A percentile compares a stretch with the other conserved stretches of the same genome.
Conservation (phyloP, 35 echinoderm and acorn worm genomes). For the Anneissia japonica region DNA sequence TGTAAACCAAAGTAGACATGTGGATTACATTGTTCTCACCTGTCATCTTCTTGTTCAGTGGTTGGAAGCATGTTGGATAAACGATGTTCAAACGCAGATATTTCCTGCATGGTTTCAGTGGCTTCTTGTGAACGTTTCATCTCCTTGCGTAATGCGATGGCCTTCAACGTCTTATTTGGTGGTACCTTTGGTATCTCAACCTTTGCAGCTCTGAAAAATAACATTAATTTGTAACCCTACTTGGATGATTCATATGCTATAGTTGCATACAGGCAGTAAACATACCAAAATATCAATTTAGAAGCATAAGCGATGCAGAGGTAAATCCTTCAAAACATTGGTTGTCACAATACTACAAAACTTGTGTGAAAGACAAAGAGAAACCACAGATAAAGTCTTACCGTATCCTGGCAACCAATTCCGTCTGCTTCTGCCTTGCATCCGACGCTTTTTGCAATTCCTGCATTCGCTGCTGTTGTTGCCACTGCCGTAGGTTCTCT, state of each 20-base stretch:
- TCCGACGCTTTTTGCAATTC: slow-evolving; percentile 81
- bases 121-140: slow-evolving; percentile 67
- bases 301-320: too few relatives aligned
- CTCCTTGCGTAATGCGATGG: slow-evolving; percentile 66
- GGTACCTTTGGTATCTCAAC: slow-evolving; percentile 83
- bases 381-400: too few relatives aligned
- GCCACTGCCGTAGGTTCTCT: slow-evolving; percentile 67
- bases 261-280: not conserved
- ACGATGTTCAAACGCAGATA: slow-evolving; percentile 73
- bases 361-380: too few relatives aligned
- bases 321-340: too few relatives aligned
- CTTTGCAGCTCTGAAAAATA: slow-evolving; percentile 70
- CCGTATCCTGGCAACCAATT: slow-evolving; percentile 88
- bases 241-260: not conserved
- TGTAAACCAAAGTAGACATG: too few relatives aligned
- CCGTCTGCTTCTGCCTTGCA: slow-evolving; percentile 63
- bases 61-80: slow-evolving; percentile 49
- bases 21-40: too few relatives aligned
- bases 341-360: too few relatives aligned
- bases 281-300: too few relatives aligned
- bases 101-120: slow-evolving; percentile 50
- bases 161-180: slow-evolving; percentile 71
- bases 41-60: slow-evolving; percentile 58
- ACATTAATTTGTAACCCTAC: too few relatives aligned
- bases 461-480: slow-evolving; percentile 70